phyloP scores from a whole-genome alignment of 2,113 vertebrate genomes.

The Crotalus viridis region DNA sequence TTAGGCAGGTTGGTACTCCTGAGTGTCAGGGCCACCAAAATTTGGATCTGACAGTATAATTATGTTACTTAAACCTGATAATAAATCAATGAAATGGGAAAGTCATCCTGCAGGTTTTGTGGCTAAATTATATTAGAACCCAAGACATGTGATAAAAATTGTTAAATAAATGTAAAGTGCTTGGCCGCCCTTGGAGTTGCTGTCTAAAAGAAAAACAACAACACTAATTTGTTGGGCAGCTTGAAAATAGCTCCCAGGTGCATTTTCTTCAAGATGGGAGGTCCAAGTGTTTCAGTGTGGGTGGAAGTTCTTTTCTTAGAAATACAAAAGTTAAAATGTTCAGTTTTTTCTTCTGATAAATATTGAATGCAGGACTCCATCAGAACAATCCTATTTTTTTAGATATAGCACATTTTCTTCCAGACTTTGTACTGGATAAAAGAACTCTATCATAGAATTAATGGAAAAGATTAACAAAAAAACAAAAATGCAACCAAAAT shows the following conservation, averaged over 20 bases:
- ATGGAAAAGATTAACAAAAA: slow-evolving; percentile 1
- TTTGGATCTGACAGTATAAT: not conserved
- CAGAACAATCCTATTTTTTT: slow-evolving; percentile 4
- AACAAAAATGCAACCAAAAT: not conserved
- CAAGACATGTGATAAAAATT: not conserved
- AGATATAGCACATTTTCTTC: slow-evolving; percentile 7
- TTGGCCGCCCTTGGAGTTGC: not conserved
- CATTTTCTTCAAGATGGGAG: not conserved
- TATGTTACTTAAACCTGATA: not conserved
- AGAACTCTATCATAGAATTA: not conserved
- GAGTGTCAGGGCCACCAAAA: not conserved
- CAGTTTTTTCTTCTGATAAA: not conserved
- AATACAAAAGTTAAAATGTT: slow-evolving; percentile 19
- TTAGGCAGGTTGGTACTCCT: not conserved
- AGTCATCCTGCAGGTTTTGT: too few species aligned
- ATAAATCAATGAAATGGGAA: not conserved
- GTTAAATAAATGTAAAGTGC: not conserved
- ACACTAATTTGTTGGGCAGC: not conserved
- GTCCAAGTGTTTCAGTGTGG: not conserved
- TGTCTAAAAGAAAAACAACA: not conserved
- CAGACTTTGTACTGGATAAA: slow-evolving; percentile 6
- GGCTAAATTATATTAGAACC: not conserved
- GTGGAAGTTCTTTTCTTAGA: not conserved
- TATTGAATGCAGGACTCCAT: not conserved
- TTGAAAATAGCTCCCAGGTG: not conserved